These are phyloP conservation scores for Cynaeus angustus DNA, from an alignment of 2,888 invertebrate species.

Conservation along the genomic window DNA sequence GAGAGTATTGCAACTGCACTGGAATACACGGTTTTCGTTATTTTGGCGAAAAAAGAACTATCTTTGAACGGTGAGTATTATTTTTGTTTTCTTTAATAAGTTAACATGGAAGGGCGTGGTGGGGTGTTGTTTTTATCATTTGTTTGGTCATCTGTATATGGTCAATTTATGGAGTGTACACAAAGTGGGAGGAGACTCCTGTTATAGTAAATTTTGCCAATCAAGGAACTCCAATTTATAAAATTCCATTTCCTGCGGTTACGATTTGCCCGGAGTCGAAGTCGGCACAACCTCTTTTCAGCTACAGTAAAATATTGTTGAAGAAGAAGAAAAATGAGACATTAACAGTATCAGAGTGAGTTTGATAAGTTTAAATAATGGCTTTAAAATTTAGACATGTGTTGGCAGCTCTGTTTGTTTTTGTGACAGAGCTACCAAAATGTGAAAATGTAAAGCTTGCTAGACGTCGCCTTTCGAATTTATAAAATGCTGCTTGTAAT, in stretches of 20 bases:
- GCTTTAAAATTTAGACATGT: too few relatives aligned
- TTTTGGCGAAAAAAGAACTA: slow-evolving; percentile 62
- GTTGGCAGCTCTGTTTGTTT: too few relatives aligned
- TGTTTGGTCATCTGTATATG: slow-evolving; percentile 76
- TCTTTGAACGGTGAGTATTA: slow-evolving; percentile 58
- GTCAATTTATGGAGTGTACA: slow-evolving; percentile 78
- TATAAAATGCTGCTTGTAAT: too few relatives aligned
- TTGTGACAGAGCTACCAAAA: too few relatives aligned
- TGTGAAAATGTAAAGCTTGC: too few relatives aligned
- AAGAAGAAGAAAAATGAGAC: slow-evolving; percentile 60
- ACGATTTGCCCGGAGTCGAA: slow-evolving; percentile 54
- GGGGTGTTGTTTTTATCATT: slow-evolving; percentile 77
- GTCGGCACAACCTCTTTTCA: slow-evolving; percentile 74
- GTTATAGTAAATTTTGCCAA: slow-evolving; percentile 56
- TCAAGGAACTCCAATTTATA: slow-evolving; percentile 52
- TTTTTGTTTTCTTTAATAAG: too few relatives aligned
- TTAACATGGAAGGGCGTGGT: slow-evolving; percentile 74
- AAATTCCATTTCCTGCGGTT: slow-evolving; percentile 56
- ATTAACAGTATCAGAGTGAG: slow-evolving; percentile 70
- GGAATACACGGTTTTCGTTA: slow-evolving; percentile 60
- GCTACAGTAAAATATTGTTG: slow-evolving; percentile 74
- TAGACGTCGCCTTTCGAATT: too few relatives aligned
- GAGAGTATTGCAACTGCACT: slow-evolving; percentile 27
- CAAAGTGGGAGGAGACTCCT: slow-evolving; percentile 77
- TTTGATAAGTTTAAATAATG: too few relatives aligned